These are phyloP conservation scores for Macrosiphum euphorbiae DNA, from an alignment of 2,888 invertebrate genomes.

Conservation along the genomic window DNA sequence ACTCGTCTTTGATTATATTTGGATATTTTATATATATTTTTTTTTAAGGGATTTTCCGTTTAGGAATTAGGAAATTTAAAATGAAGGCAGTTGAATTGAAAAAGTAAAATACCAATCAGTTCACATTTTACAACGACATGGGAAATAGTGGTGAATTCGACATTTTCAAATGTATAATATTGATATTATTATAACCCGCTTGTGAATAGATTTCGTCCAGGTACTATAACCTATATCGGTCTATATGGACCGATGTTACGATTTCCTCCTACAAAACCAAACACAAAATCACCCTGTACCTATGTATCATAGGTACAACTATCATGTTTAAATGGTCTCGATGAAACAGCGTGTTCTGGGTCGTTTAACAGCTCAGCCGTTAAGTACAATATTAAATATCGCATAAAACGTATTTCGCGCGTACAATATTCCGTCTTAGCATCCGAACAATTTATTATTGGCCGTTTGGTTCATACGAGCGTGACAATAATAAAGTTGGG, in stretches of 20 bases:
- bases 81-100: background rate
- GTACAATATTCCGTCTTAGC: background rate
- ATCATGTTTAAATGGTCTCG: background rate
- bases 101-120: background rate
- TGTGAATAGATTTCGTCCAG: background rate
- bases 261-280: background rate
- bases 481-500: background rate
- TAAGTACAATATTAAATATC: constrained; percentile 28
- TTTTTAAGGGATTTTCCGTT: background rate
- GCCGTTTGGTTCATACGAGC: background rate
- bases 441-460: background rate
- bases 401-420: background rate
- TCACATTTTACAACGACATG: background rate
- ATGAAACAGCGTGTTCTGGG: background rate
- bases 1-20: background rate
- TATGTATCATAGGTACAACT: background rate
- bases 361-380: constrained; percentile 16
- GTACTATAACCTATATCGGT: too few species aligned
- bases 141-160: background rate
- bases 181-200: background rate
- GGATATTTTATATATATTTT: background rate
- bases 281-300: background rate
- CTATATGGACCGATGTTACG: background rate
- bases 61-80: background rate
- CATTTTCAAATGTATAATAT: background rate